Percentiles rank a stretch among this genome's conserved stretches.
Conservation (phyloP, 2,113 vertebrate genomes). For the Oryzias celebensis region DNA sequence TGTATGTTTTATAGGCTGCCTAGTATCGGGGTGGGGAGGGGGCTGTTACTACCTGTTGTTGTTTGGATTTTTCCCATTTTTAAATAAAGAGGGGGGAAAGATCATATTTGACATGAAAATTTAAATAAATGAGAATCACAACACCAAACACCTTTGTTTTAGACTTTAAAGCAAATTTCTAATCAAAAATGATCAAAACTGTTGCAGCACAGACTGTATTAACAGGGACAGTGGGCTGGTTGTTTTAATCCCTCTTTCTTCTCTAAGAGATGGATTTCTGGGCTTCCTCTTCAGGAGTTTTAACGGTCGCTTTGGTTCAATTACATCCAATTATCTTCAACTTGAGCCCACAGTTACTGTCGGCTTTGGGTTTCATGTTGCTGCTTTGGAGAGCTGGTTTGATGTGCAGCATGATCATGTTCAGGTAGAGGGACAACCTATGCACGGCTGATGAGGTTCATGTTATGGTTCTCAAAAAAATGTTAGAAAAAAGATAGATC, state of each 20-base stretch:
- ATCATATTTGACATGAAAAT: too few species aligned
- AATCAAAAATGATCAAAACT: conserved; percentile 11
- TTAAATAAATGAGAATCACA: too few species aligned
- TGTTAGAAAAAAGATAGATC: too few species aligned
- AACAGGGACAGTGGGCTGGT: conserved; percentile 46
- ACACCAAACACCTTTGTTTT: background rate
- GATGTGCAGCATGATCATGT: background rate
- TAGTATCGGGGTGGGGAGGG: too few species aligned
- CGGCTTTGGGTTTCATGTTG: background rate
- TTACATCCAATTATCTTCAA: conserved; percentile 44
- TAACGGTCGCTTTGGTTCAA: conserved; percentile 17
- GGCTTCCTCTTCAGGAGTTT: conserved; percentile 24
- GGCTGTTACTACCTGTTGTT: too few species aligned
- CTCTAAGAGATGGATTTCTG: background rate
- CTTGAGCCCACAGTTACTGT: conserved; percentile 16
- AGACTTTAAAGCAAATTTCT: background rate
- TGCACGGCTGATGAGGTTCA: too few species aligned
- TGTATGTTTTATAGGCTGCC: too few species aligned
- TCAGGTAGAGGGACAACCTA: background rate
- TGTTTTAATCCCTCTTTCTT: conserved; percentile 26
- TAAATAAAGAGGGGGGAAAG: too few species aligned
- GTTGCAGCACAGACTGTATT: conserved; percentile 5
- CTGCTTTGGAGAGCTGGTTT: conserved; percentile 5
- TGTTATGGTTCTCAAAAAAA: too few species aligned
- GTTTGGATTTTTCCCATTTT: too few species aligned